These are phyloP conservation scores for Smutsia gigantea DNA, from an alignment of 2,797 vertebrate species.

Conservation along the genomic window DNA sequence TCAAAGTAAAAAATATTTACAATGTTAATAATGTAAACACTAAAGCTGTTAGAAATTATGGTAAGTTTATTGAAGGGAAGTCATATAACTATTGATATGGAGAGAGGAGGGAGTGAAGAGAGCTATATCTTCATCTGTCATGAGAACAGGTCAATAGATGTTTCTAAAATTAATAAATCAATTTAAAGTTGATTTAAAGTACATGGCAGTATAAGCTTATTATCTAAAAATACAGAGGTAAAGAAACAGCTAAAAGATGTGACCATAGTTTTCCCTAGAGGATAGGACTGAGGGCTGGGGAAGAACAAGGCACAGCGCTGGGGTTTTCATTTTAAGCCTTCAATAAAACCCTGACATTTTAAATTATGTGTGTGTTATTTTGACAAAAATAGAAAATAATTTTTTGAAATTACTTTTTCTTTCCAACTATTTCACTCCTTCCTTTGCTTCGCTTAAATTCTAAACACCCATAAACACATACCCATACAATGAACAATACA, in stretches of 20 bases:
- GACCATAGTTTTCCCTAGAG: not conserved
- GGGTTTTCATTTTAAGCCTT: not conserved
- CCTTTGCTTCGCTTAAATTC: not conserved
- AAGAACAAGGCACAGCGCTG: not conserved
- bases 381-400: conserved; percentile 17
- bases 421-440: not conserved
- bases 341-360: not conserved
- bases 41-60: not conserved
- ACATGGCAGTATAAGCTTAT: not conserved
- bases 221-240: not conserved
- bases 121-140: not conserved
- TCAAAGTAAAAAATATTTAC: not conserved
- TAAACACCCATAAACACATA: not conserved
- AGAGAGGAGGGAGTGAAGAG: not conserved
- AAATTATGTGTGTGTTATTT: not conserved
- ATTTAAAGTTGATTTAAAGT: not conserved
- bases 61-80: not conserved
- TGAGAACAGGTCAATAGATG: not conserved
- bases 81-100: not conserved
- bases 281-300: not conserved
- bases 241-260: not conserved
- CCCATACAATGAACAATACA: not conserved
- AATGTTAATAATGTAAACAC: not conserved
- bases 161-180: not conserved
- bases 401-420: conserved; percentile 15